phyloP scores from a whole-genome alignment of 2,888 invertebrate genomes.

The Coecobrya sp. region DNA sequence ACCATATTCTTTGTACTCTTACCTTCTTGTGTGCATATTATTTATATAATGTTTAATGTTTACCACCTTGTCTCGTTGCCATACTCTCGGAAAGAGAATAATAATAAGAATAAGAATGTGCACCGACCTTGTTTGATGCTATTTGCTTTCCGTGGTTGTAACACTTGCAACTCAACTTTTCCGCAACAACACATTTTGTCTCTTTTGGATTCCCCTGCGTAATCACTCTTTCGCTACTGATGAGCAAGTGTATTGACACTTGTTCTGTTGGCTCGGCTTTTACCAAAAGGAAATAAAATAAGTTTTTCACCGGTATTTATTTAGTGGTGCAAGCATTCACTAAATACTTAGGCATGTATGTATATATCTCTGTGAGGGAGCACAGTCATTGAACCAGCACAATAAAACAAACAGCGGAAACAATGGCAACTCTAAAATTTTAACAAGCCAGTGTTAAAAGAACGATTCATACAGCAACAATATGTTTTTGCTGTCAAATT shows the following conservation, averaged over 20 bases:
- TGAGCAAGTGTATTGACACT: slow-evolving; percentile 39
- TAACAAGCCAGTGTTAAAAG: not conserved
- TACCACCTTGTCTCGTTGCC: slow-evolving; percentile 1
- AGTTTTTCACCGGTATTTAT: slow-evolving; percentile 30
- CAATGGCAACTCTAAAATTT: not conserved
- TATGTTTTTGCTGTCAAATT: not conserved
- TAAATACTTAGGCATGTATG: not conserved
- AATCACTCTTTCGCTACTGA: not conserved
- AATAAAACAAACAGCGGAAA: slow-evolving; percentile 15
- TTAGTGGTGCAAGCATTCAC: slow-evolving; percentile 39
- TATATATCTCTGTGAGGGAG: not conserved
- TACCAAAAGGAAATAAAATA: slow-evolving; percentile 17
- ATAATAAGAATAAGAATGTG: not conserved
- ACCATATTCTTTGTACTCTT: not conserved
- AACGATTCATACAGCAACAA: not conserved
- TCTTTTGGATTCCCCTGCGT: not conserved
- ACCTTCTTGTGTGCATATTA: not conserved
- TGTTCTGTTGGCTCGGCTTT: not conserved
- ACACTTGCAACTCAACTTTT: slow-evolving; percentile 13
- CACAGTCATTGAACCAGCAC: slow-evolving; percentile 30
- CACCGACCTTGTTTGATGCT: not conserved
- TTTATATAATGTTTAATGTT: not conserved
- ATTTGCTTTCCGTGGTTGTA: not conserved
- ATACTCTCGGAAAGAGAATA: too few relatives aligned
- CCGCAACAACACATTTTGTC: slow-evolving; percentile 28